Evolutionary conservation across 2,888 invertebrate genomes (phyloP), one percentile per base, ranked within the genome.

Genomic region (Sialis lutaria): DNA sequence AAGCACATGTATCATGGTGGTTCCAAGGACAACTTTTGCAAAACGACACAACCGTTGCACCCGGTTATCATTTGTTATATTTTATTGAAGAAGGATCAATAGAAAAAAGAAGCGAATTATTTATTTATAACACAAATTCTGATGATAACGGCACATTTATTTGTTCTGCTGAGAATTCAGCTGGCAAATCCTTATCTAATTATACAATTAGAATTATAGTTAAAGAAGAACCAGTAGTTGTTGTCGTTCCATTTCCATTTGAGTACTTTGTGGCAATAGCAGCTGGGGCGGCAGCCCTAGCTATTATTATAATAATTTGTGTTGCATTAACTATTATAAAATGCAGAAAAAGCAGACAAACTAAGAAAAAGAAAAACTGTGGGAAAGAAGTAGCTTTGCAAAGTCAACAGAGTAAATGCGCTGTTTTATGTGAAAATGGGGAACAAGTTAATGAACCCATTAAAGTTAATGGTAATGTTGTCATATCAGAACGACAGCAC

Each of bases 91-190:
- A 79, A 56, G 79, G 79, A n/a, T 67, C 71, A 1, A 77, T 78
- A 53, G 81, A 83, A 58, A 83, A 83, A 64, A 76, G 75, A 53
- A 84, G 84, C 57, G 84, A 86, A 64, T 70, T 88, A 48, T 79
- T 82, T 58, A 82, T 88, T 56, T 79, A 79, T 57, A 83, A 84
- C 60, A 78, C 83, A 22, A 79, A 78, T 33, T 73, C 73, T 37
- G 83, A 82, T 52, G 86, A 89, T 59, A 88, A 89, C 57, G 90
- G 90, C 5, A 85, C 83, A 6, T 90, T 87, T 60, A 75, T 82
- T 4, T 92, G 91, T 62, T 72, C 82, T 9, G 90, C 90, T 0
- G 85, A 86, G 58, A 91, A 91, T 61, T 75, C 80, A 10, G 91
- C 90, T 1, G 91, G 91, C 9, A 74, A 72, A 49, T 74, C 80